phyloP scores from a whole-genome alignment of 1,140 invertebrate species.

The Nephila pilipes region DNA sequence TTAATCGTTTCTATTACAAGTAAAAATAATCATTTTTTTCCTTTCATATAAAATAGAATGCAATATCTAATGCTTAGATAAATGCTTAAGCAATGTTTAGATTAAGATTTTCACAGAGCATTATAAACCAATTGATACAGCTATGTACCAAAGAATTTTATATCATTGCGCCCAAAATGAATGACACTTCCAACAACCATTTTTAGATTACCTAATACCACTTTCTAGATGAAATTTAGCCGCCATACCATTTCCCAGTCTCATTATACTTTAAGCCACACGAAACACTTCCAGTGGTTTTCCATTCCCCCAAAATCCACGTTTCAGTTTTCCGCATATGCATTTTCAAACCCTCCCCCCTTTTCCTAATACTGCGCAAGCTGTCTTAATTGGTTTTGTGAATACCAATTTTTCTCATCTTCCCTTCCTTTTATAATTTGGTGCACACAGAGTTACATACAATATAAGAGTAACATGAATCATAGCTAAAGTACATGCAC shows the following conservation, averaged over 20 bases:
- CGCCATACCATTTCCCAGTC: not conserved
- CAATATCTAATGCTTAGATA: too few species aligned
- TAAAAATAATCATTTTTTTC: too few species aligned
- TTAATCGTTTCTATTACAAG: too few species aligned
- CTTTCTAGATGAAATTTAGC: not conserved
- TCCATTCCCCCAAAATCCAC: not conserved
- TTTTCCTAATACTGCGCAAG: not conserved
- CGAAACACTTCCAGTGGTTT: not conserved
- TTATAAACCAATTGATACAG: too few species aligned
- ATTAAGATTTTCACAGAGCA: too few species aligned
- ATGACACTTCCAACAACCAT: not conserved
- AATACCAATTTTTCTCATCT: slow-evolving; percentile 21
- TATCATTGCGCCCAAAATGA: not conserved
- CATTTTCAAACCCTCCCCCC: not conserved
- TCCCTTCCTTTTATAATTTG: slow-evolving; percentile 17
- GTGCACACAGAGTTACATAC: slow-evolving; percentile 17
- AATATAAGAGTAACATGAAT: slow-evolving; percentile 31
- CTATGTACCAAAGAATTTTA: not conserved
- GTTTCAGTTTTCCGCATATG: not conserved
- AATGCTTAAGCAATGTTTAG: too few species aligned
- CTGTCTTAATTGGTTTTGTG: slow-evolving; percentile 38
- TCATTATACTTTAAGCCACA: not conserved
- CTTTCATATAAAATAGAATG: too few species aligned
- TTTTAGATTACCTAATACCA: not conserved
- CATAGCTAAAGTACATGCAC: slow-evolving; percentile 31